Percentiles rank a stretch among this genome's conserved stretches.
Evolutionary conservation across 2,797 vertebrate genomes (phyloP).

Genomic region (Astyanax mexicanus): DNA sequence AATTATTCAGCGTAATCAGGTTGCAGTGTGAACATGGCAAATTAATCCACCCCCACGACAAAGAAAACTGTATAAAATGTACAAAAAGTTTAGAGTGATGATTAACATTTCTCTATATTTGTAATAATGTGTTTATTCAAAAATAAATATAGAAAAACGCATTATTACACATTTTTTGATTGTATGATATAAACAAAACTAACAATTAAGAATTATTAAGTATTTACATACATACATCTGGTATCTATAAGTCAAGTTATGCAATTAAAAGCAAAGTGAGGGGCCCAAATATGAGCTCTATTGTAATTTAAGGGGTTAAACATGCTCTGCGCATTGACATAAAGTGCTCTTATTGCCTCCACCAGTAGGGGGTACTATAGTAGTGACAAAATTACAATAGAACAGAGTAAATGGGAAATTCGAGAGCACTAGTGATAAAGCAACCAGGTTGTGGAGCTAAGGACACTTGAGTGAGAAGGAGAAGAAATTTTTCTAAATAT

Average conservation of each 20-base stretch:
- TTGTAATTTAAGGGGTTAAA: neutral
- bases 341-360: conserved; percentile 3
- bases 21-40: too few species aligned
- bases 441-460: neutral
- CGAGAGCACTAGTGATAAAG: neutral
- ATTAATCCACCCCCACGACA: too few species aligned
- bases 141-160: too few species aligned
- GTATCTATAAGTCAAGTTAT: neutral
- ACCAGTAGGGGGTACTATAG: conserved; percentile 51
- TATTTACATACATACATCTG: too few species aligned
- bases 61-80: too few species aligned
- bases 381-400: conserved; percentile 8
- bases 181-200: neutral
- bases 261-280: neutral
- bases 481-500: too few species aligned
- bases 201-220: neutral
- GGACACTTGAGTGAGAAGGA: too few species aligned
- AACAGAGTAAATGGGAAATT: neutral
- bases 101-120: too few species aligned
- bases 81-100: too few species aligned
- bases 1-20: too few species aligned
- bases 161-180: too few species aligned
- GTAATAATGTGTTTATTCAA: too few species aligned
- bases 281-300: neutral
- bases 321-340: neutral